Conservation (phyloP, 2,888 invertebrate genomes). For the Rhabditoides inermis region DNA sequence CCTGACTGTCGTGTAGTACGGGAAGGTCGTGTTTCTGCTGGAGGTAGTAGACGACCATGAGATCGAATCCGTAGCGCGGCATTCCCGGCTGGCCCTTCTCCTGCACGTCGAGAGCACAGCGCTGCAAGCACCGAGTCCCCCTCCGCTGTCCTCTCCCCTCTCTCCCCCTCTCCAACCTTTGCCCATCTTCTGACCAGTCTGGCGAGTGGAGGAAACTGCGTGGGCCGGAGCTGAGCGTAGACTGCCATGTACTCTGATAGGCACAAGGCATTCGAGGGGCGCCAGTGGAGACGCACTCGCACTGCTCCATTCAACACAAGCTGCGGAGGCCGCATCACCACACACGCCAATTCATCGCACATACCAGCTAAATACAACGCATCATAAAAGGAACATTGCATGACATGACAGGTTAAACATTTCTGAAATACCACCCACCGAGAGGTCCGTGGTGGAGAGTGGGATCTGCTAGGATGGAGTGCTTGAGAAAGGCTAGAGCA, state of each 20-base stretch:
- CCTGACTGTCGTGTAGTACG: slow-evolving; percentile 56
- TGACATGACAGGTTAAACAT: too few relatives aligned
- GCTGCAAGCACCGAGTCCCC: not conserved
- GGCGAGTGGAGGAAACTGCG: slow-evolving; percentile 43
- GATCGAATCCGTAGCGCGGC: slow-evolving; percentile 56
- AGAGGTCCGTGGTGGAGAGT: too few relatives aligned
- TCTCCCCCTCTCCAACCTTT: slow-evolving; percentile 52
- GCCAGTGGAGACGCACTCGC: too few relatives aligned
- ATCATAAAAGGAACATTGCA: too few relatives aligned
- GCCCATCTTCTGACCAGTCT: slow-evolving; percentile 54
- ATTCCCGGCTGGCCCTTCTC: slow-evolving; percentile 56
- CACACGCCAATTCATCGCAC: slow-evolving; percentile 7
- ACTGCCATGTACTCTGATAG: slow-evolving; percentile 8
- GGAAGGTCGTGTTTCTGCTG: slow-evolving; percentile 57
- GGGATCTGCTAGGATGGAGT: too few relatives aligned
- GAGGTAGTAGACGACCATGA: slow-evolving; percentile 58
- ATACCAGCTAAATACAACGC: too few relatives aligned
- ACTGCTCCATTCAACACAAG: not conserved
- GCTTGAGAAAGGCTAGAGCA: too few relatives aligned
- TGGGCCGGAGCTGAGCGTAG: slow-evolving; percentile 8
- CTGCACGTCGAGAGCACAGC: slow-evolving; percentile 49
- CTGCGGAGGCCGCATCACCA: not conserved
- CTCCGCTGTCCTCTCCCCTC: not conserved
- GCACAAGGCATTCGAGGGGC: not conserved
- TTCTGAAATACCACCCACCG: too few relatives aligned